Conservation (phyloP, 2,888 invertebrate species). For the Leucophenga montana region DNA sequence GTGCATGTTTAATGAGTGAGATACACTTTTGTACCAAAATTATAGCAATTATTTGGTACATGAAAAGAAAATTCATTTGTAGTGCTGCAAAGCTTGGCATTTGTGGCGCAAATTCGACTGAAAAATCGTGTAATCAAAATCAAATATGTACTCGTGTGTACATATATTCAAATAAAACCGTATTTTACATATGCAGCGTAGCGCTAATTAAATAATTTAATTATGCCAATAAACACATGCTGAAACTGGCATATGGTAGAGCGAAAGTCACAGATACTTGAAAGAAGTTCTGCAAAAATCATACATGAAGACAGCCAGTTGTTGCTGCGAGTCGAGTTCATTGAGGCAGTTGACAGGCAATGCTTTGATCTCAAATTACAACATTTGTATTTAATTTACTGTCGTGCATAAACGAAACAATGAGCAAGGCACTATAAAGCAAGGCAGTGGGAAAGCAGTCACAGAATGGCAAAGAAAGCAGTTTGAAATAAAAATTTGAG, state of each 20-base stretch:
- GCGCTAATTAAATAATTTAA: constrained; percentile 16
- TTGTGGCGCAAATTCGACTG: too few species aligned
- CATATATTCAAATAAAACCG: too few species aligned
- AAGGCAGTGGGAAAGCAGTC: too few species aligned
- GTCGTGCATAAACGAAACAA: constrained; percentile 8
- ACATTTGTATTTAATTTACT: constrained; percentile 30
- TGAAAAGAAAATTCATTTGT: too few species aligned
- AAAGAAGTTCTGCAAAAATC: too few species aligned
- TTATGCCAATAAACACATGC: constrained; percentile 8
- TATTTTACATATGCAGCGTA: background rate
- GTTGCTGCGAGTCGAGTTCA: background rate
- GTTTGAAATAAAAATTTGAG: constrained; percentile 1
- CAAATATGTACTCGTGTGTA: background rate
- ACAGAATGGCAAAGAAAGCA: constrained; percentile 7
- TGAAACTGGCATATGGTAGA: background rate
- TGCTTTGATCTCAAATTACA: constrained; percentile 43
- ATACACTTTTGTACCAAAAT: too few species aligned
- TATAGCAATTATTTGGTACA: too few species aligned
- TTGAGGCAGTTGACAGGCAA: constrained; percentile 5
- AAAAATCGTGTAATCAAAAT: too few species aligned
- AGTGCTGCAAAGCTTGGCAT: too few species aligned
- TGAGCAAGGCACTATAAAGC: too few species aligned
- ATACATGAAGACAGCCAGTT: background rate
- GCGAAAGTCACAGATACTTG: background rate
- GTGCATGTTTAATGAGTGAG: too few species aligned